Percentiles rank a stretch among this genome's conserved stretches.
Evolutionary conservation across 2,797 vertebrate species (phyloP).

Genomic region (Macropodus opercularis): DNA sequence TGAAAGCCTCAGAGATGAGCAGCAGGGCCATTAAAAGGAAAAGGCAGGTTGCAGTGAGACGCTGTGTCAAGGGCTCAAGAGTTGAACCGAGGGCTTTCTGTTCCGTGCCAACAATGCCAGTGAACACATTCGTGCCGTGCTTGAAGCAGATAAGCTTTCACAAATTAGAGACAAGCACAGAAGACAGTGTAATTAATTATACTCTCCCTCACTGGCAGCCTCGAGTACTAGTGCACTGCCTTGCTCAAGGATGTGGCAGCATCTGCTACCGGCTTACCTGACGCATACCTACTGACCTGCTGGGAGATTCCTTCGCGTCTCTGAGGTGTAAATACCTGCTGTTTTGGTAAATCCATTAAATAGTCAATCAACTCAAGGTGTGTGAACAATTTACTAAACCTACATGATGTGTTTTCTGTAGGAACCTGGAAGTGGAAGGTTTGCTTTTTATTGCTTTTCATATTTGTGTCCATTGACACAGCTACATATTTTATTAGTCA

Average conservation of each 20-base stretch:
- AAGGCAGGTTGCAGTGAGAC: conserved; percentile 45
- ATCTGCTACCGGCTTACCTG: conserved; percentile 24
- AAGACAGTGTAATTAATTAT: conserved; percentile 40
- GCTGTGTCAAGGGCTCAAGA: conserved; percentile 21
- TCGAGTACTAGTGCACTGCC: conserved; percentile 32
- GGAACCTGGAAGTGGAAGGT: too few species aligned
- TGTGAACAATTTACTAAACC: too few species aligned
- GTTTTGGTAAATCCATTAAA: not conserved
- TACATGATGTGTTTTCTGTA: too few species aligned
- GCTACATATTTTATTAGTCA: not conserved
- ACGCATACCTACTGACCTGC: conserved; percentile 3
- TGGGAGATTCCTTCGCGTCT: conserved; percentile 11
- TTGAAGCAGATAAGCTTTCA: conserved; percentile 38
- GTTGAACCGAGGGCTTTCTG: conserved; percentile 50
- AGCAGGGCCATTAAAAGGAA: conserved; percentile 53
- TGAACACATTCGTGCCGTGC: conserved; percentile 29
- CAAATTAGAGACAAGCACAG: conserved; percentile 30
- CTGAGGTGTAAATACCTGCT: conserved; percentile 15
- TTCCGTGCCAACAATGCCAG: conserved; percentile 38
- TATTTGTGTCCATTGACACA: not conserved
- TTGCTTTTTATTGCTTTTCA: too few species aligned
- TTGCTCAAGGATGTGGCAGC: conserved; percentile 65
- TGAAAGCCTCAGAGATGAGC: conserved; percentile 81
- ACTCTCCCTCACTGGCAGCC: conserved; percentile 28
- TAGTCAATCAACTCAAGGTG: not conserved